phyloP scores from a whole-genome alignment of 2,113 vertebrate species.

The Vireo altiloquus region DNA sequence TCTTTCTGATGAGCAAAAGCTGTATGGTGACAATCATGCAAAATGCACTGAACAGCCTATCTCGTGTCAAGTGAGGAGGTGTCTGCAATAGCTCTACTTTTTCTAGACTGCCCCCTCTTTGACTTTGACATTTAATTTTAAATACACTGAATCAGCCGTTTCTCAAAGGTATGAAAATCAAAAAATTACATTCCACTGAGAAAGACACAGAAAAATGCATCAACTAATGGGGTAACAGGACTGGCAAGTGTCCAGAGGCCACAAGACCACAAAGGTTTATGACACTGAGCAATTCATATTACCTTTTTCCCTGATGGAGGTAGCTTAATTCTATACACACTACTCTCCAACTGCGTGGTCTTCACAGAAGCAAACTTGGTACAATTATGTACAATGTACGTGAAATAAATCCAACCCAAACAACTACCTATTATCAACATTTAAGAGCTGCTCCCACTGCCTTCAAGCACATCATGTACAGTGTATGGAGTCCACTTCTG shows the following conservation, averaged over 20 bases:
- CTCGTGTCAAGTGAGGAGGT: background rate
- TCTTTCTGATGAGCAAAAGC: background rate
- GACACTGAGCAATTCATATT: background rate
- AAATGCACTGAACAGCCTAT: background rate
- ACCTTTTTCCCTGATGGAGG: background rate
- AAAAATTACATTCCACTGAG: background rate
- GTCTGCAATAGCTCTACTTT: background rate
- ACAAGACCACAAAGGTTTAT: background rate
- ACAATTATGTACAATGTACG: background rate
- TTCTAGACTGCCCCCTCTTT: background rate
- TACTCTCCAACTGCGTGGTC: background rate
- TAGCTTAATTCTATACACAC: background rate
- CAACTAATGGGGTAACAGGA: background rate
- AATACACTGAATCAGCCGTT: background rate
- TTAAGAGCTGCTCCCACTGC: background rate
- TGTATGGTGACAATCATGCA: background rate
- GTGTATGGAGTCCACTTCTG: background rate
- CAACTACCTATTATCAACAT: background rate
- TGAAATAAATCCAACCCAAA: background rate
- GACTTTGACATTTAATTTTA: background rate
- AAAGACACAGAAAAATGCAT: background rate
- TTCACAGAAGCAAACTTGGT: background rate
- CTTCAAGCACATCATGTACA: background rate
- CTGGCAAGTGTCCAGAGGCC: background rate
- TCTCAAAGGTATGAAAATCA: background rate